phyloP scores from a whole-genome alignment of 2,113 vertebrate species.

The Channa argus region DNA sequence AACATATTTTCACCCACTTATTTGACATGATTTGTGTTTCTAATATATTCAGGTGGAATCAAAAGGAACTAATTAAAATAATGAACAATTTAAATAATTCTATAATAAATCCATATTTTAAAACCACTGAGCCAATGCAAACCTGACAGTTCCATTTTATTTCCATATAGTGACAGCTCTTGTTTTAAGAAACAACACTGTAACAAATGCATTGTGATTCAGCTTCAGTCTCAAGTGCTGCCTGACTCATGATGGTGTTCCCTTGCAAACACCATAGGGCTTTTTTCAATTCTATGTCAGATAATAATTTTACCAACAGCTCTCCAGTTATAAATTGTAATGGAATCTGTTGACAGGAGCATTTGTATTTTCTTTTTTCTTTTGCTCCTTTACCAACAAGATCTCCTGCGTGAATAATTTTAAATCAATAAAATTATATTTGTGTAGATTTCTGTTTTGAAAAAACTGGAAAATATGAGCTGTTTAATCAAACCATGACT shows the following conservation, averaged over 20 bases:
- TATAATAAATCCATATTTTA: conserved; percentile 13
- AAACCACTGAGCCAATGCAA: conserved; percentile 58
- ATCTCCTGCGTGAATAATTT: conserved; percentile 31
- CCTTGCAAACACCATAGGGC: conserved; percentile 45
- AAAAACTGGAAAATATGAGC: conserved; percentile 26
- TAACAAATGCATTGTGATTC: conserved; percentile 43
- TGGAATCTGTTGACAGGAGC: neutral
- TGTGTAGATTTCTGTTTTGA: conserved; percentile 59
- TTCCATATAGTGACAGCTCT: conserved; percentile 11
- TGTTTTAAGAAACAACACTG: conserved; percentile 39
- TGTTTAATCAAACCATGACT: conserved; percentile 41
- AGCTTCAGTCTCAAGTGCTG: conserved; percentile 47
- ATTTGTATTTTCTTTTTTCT: conserved; percentile 24
- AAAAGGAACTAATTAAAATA: conserved; percentile 2
- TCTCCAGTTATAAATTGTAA: conserved; percentile 18
- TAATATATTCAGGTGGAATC: conserved; percentile 5
- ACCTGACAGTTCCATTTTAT: conserved; percentile 17
- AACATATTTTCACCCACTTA: conserved; percentile 12
- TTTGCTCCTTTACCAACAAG: conserved; percentile 41
- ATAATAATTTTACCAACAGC: conserved; percentile 45
- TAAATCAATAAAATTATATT: conserved; percentile 66
- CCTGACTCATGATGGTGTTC: conserved; percentile 52
- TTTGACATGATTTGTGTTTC: conserved; percentile 16
- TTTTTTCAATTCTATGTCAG: conserved; percentile 41
- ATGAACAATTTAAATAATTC: conserved; percentile 9